Percentiles rank a stretch among this genome's conserved stretches.
These are phyloP conservation scores for Salminus brasiliensis DNA, from an alignment of 2,113 vertebrate species.

Conservation along the genomic window DNA sequence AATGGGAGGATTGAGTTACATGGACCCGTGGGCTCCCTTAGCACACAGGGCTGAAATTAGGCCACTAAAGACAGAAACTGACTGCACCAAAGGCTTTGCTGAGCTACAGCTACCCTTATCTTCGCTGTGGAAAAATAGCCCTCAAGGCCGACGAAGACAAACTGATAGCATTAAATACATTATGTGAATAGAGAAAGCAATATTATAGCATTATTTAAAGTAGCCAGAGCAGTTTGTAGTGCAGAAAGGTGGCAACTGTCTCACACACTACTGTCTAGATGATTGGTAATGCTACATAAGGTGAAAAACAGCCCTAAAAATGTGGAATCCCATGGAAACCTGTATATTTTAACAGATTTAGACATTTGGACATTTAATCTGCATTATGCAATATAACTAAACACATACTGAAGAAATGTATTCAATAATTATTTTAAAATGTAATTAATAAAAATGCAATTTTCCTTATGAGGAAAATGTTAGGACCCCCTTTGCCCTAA, in stretches of 20 bases:
- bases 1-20: conserved; percentile 48
- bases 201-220: not conserved
- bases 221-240: not conserved
- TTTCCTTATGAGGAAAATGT: too few relatives aligned
- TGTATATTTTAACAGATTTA: too few relatives aligned
- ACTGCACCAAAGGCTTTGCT: not conserved
- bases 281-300: not conserved
- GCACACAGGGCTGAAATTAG: conserved; percentile 14
- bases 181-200: not conserved
- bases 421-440: too few relatives aligned
- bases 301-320: not conserved
- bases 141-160: not conserved
- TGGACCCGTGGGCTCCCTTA: not conserved
- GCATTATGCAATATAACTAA: too few relatives aligned
- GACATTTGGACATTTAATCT: too few relatives aligned
- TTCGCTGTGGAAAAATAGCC: not conserved
- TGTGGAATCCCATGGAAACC: too few relatives aligned
- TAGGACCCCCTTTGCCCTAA: too few relatives aligned
- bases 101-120: not conserved
- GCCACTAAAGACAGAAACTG: conserved; percentile 16
- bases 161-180: not conserved
- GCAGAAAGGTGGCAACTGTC: not conserved
- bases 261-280: not conserved
- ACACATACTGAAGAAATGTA: not conserved
- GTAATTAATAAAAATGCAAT: too few relatives aligned